Conservation (phyloP, 1,140 invertebrate species). For the Drosophila serrata region DNA sequence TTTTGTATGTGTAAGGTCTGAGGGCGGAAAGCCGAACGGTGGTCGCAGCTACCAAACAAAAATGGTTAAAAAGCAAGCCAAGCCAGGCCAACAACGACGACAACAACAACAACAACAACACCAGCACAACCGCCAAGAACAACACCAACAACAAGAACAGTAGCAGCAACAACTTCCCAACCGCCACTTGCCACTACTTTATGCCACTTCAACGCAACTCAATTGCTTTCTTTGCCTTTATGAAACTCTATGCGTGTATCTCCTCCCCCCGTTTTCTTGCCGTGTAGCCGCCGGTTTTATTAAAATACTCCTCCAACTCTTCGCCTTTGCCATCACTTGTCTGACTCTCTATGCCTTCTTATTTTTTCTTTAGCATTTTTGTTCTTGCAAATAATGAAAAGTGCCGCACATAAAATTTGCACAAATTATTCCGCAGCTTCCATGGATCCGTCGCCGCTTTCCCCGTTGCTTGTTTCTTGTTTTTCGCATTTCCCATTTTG, state of each 20-base stretch:
- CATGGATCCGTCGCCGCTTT: not conserved
- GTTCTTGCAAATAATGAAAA: slow-evolving; percentile 80
- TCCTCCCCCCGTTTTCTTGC: slow-evolving; percentile 8
- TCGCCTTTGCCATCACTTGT: slow-evolving; percentile 41
- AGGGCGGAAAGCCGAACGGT: slow-evolving; percentile 44
- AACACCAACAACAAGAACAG: slow-evolving; percentile 19
- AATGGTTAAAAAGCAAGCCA: slow-evolving; percentile 81
- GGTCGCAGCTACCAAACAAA: slow-evolving; percentile 69
- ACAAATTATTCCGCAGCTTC: slow-evolving; percentile 71
- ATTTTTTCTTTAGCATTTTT: slow-evolving; percentile 45
- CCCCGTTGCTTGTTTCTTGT: slow-evolving; percentile 9
- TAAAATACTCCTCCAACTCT: slow-evolving; percentile 64
- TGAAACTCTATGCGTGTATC: slow-evolving; percentile 54
- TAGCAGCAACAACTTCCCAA: slow-evolving; percentile 41
- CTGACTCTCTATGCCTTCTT: slow-evolving; percentile 35
- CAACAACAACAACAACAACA: slow-evolving; percentile 28
- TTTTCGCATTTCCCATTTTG: slow-evolving; percentile 53
- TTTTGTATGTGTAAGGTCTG: slow-evolving; percentile 20
- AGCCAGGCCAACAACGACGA: slow-evolving; percentile 34
- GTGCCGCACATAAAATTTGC: slow-evolving; percentile 83
- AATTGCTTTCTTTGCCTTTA: slow-evolving; percentile 82
- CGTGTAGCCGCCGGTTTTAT: slow-evolving; percentile 64
- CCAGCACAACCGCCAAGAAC: slow-evolving; percentile 35
- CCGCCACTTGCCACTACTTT: slow-evolving; percentile 80
- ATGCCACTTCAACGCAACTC: slow-evolving; percentile 83